phyloP scores from a whole-genome alignment of 2,113 vertebrate genomes.

The Clarias magur region DNA sequence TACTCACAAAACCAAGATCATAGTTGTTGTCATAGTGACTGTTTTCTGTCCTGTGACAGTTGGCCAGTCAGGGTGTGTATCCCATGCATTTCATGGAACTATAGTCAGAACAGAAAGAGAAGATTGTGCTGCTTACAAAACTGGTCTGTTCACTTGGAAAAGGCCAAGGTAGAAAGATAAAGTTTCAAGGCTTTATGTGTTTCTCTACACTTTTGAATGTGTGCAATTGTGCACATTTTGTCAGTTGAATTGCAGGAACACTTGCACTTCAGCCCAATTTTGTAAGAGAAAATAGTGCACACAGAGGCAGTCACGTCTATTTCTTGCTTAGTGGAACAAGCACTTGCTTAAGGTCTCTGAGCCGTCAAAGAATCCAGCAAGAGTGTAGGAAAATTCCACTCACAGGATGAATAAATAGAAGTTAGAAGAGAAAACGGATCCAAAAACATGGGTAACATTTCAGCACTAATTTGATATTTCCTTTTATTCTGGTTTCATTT shows the following conservation, averaged over 20 bases:
- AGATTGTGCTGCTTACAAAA: conserved; percentile 13
- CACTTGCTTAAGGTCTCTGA: background rate
- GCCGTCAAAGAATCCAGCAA: background rate
- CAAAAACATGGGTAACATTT: background rate
- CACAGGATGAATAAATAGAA: background rate
- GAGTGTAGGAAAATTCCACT: background rate
- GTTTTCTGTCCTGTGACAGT: conserved; percentile 22
- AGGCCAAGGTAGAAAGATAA: conserved; percentile 27
- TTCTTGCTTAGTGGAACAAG: background rate
- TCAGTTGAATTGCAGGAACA: background rate
- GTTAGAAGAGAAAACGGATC: background rate
- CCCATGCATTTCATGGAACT: conserved; percentile 4
- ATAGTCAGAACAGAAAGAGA: conserved; percentile 14
- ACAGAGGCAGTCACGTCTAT: background rate
- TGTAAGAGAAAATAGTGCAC: background rate
- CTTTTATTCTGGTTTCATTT: background rate
- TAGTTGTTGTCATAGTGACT: conserved; percentile 16
- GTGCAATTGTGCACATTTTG: background rate
- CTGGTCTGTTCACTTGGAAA: conserved; percentile 33
- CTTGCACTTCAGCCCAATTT: background rate
- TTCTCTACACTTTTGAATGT: background rate
- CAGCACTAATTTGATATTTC: background rate
- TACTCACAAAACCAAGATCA: background rate
- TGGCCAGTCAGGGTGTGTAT: conserved; percentile 9
- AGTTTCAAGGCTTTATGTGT: conserved; percentile 23